These are phyloP conservation scores for Mesitornis unicolor DNA, from an alignment of 2,113 vertebrate genomes.

Conservation along the genomic window DNA sequence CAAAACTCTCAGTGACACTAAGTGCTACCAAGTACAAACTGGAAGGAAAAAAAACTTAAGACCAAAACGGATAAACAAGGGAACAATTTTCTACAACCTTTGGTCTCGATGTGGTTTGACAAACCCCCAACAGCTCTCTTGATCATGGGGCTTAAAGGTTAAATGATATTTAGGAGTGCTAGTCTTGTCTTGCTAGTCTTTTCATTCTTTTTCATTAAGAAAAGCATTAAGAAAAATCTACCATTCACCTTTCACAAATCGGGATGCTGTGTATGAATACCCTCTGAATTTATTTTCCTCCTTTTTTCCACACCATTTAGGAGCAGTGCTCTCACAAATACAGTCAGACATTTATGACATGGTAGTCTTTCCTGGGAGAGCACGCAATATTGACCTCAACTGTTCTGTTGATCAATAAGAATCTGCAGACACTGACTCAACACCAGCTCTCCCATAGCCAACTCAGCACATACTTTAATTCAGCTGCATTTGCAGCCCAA, in stretches of 20 bases:
- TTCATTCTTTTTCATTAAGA: too few species aligned
- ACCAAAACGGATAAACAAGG: not conserved
- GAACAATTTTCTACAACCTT: not conserved
- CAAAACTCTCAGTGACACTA: not conserved
- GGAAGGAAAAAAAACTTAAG: not conserved
- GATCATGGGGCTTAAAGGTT: not conserved
- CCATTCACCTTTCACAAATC: not conserved
- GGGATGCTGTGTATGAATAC: not conserved
- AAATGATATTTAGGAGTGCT: not conserved
- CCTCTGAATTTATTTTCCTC: not conserved
- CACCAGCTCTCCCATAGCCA: not conserved
- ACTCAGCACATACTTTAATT: conserved; percentile 8
- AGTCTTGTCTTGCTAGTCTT: too few species aligned
- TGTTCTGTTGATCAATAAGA: not conserved
- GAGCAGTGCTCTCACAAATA: not conserved
- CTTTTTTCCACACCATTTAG: not conserved
- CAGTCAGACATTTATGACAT: not conserved
- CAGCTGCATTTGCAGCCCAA: not conserved
- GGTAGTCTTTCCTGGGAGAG: not conserved
- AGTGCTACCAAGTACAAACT: not conserved
- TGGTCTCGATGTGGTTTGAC: not conserved
- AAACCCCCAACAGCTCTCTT: not conserved
- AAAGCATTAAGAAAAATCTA: not conserved
- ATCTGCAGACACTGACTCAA: not conserved
- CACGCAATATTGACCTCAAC: not conserved